A percentile compares a stretch with the other conserved stretches of the same genome.
These are phyloP conservation scores for Taurulus bubalis DNA, from an alignment of 2,113 vertebrate species.

Conservation along the genomic window DNA sequence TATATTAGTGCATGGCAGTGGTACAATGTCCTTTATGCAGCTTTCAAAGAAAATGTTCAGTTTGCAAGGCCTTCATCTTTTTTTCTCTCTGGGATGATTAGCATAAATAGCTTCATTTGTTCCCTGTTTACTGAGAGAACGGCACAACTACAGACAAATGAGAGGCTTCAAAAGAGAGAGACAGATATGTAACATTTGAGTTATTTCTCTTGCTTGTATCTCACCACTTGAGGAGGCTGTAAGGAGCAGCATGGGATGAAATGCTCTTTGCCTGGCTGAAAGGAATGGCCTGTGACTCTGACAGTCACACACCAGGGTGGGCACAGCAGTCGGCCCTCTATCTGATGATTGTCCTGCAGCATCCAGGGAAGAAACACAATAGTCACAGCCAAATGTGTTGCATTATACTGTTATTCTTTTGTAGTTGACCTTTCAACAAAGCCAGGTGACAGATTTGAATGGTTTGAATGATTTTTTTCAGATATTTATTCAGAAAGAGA, in stretches of 20 bases:
- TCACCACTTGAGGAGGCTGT: conserved; percentile 81
- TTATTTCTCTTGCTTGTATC: conserved; percentile 12
- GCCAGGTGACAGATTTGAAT: background rate
- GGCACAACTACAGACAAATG: background rate
- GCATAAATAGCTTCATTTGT: background rate
- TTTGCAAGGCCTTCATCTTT: background rate
- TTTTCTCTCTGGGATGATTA: background rate
- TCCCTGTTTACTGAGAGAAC: background rate
- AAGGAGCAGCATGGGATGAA: conserved; percentile 85
- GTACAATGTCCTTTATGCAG: background rate
- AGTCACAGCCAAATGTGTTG: background rate
- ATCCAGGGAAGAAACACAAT: conserved; percentile 69
- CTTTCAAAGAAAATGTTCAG: background rate
- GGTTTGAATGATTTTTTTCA: background rate
- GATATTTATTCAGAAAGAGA: background rate
- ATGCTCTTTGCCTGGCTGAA: conserved; percentile 79
- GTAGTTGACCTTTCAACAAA: background rate
- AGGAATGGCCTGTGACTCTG: conserved; percentile 87
- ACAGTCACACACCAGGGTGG: conserved; percentile 90
- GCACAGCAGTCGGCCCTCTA: conserved; percentile 82
- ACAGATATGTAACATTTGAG: background rate
- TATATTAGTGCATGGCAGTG: background rate
- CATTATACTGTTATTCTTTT: background rate
- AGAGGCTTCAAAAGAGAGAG: background rate
- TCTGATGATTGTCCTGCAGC: conserved; percentile 76